A percentile compares a stretch with the other conserved stretches of the same genome.
Conservation (phyloP, 2,888 invertebrate genomes). For the Chalcis sispes region DNA sequence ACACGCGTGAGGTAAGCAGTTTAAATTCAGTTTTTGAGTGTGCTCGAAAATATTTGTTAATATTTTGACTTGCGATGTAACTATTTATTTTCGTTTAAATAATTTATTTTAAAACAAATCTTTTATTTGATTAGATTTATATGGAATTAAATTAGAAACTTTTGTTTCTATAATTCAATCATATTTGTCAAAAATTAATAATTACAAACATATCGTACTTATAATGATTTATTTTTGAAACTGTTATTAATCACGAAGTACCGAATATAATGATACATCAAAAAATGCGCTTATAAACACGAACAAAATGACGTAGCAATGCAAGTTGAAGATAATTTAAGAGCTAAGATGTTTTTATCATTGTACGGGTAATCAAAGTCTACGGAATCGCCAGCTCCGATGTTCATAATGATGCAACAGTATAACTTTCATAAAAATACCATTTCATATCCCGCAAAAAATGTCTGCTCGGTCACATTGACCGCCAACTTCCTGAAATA, state of each 20-base stretch:
- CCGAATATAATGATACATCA: neutral
- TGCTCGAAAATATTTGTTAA: constrained; percentile 1
- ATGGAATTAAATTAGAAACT: neutral
- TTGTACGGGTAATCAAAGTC: constrained; percentile 19
- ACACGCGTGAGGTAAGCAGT: neutral
- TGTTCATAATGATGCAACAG: constrained; percentile 65
- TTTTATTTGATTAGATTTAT: too few species aligned
- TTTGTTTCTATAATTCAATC: neutral
- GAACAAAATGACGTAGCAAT: constrained; percentile 22
- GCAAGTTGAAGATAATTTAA: constrained; percentile 19
- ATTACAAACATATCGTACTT: too few species aligned
- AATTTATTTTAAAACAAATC: too few species aligned
- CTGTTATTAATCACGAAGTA: neutral
- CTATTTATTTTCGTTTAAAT: too few species aligned
- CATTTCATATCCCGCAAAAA: constrained; percentile 61
- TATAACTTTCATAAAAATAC: constrained; percentile 61
- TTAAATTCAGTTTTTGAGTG: too few species aligned
- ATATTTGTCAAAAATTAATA: neutral
- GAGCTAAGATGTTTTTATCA: neutral
- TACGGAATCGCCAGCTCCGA: constrained; percentile 55
- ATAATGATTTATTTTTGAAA: too few species aligned
- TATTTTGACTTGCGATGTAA: constrained; percentile 9
- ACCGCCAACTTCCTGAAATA: too few species aligned
- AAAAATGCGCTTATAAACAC: neutral
- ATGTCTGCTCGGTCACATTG: too few species aligned